phyloP scores from a whole-genome alignment of 2,113 vertebrate species.

The Gnathonemus echidnorhynchus region DNA sequence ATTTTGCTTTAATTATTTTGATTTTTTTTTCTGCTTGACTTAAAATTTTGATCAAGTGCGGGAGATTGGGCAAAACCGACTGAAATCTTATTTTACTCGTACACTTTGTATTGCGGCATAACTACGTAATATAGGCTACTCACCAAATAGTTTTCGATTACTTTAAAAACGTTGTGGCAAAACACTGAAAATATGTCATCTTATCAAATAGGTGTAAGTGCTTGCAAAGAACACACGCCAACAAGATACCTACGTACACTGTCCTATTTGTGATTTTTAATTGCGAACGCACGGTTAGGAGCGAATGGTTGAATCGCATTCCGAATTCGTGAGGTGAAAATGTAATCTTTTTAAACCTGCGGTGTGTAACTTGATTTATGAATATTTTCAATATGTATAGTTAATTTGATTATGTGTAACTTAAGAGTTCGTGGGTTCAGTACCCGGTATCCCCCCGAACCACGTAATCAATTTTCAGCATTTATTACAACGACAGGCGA shows the following conservation, averaged over 20 bases:
- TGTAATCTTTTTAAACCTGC: background rate
- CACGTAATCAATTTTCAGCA: background rate
- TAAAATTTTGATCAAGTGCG: background rate
- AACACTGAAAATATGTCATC: background rate
- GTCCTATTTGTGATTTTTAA: background rate
- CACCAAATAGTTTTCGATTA: background rate
- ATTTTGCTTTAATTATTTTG: background rate
- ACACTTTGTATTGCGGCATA: background rate
- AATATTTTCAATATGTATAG: background rate
- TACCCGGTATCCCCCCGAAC: background rate
- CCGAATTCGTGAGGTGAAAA: background rate
- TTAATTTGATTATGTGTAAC: background rate
- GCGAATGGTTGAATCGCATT: background rate
- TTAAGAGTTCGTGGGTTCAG: background rate
- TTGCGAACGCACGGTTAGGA: background rate
- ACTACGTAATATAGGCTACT: background rate
- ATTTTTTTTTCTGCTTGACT: background rate
- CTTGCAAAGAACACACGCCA: background rate
- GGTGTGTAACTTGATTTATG: background rate
- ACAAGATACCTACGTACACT: background rate
- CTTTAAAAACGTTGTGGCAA: background rate
- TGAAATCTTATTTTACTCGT: background rate
- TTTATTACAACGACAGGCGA: background rate
- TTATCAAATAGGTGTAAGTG: background rate
- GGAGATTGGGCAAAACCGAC: background rate